Evolutionary conservation across 2,888 invertebrate species (phyloP), one percentile per base, ranked within the genome.

Genomic region (Drosophila rubida): DNA sequence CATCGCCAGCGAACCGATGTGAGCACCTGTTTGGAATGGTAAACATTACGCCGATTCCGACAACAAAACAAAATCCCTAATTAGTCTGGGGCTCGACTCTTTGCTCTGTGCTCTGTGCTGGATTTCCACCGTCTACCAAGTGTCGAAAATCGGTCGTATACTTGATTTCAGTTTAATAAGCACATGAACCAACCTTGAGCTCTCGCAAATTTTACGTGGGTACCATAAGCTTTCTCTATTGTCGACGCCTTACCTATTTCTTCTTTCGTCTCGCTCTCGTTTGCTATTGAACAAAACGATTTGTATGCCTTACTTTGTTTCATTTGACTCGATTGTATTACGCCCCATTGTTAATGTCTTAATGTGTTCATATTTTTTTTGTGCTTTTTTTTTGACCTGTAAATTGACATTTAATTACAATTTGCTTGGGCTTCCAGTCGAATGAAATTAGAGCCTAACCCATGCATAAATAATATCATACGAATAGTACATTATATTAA

Each of bases 391-490:
- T 57, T 58, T 41, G 14, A 42, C 41, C 61, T 74, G 78, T 68
- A 84, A 84, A 84, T 84, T 82, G 83, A 88, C 84, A 86, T 84
- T 84, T 84, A 84, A 82, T 79, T 70, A 72, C 69, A 75, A 41
- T 66, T 60, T 57, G 37, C 16, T 42, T 25, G 16, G 22, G 62
- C 49, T 42, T 58, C 25, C 55, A 41, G 35, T 39, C 46, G 23
- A 66, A 11, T 27, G 50, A 69, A 84, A 78, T 82, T 75, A 76
- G 67, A 50, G 69, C 49, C 23, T 67, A 66, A 48, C 19, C 19
- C n/a, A 45, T 39, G 27, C 25, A 65, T 58, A 58, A 55, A 58
- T 54, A 46, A 51, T 53, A 44, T 6, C 8, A 42, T 48, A 22
- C 19, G 16, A 53, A 16, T 39, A 53, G 35, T 49, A 22, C 13